Evolutionary conservation across 2,797 vertebrate genomes (phyloP).

Genomic region (Peromyscus aztecus): DNA sequence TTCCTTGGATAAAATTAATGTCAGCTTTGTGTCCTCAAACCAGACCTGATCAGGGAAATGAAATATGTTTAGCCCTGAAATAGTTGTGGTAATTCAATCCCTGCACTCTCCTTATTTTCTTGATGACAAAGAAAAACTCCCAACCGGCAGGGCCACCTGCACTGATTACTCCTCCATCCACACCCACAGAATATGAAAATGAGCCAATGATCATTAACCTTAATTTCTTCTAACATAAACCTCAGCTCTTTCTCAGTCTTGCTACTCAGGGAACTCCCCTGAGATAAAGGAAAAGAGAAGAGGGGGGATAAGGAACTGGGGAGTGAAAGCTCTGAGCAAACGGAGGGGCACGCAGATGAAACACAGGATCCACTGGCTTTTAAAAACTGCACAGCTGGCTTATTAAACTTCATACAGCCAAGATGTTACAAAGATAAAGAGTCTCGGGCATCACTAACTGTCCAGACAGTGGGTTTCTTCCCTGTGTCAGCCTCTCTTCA

Average conservation of each 20-base stretch:
- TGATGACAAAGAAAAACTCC: slow-evolving; percentile 91
- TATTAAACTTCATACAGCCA: slow-evolving; percentile 83
- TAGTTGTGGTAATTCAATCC: slow-evolving; percentile 90
- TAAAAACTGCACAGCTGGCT: slow-evolving; percentile 80
- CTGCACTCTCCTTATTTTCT: slow-evolving; percentile 88
- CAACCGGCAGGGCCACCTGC: slow-evolving; percentile 92
- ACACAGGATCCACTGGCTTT: slow-evolving; percentile 73
- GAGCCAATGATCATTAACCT: slow-evolving; percentile 91
- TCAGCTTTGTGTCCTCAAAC: slow-evolving; percentile 89
- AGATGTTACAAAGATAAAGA: slow-evolving; percentile 82
- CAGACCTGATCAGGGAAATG: slow-evolving; percentile 88
- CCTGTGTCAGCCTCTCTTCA: slow-evolving; percentile 55
- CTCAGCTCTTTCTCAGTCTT: slow-evolving; percentile 83
- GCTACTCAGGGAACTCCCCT: slow-evolving; percentile 84
- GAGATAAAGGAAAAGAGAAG: slow-evolving; percentile 65
- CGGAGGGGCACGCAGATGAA: slow-evolving; percentile 57
- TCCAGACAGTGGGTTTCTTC: slow-evolving; percentile 75
- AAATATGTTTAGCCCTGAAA: slow-evolving; percentile 89
- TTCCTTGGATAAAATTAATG: slow-evolving; percentile 89
- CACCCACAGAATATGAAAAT: slow-evolving; percentile 90
- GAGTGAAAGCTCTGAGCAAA: slow-evolving; percentile 74
- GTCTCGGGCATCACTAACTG: slow-evolving; percentile 75
- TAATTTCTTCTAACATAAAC: slow-evolving; percentile 91
- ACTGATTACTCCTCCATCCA: slow-evolving; percentile 90
- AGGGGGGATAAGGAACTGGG: slow-evolving; percentile 30